Conservation (phyloP, 2,113 vertebrate genomes). For the Elaphurus davidianus region DNA sequence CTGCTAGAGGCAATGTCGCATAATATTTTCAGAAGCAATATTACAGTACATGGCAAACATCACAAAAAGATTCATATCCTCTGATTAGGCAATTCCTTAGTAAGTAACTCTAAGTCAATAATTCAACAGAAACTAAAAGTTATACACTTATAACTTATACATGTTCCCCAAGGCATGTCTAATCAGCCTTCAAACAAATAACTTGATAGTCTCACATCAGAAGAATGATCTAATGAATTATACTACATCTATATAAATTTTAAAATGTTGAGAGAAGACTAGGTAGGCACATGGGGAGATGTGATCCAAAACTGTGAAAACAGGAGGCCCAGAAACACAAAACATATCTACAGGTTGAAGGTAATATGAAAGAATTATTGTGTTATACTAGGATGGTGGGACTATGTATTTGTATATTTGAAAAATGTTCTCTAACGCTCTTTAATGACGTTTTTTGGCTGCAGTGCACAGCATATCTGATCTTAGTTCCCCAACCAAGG, state of each 20-base stretch:
- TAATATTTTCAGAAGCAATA: neutral
- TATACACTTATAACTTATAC: neutral
- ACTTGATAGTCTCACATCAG: neutral
- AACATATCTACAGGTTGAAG: neutral
- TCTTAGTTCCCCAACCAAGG: neutral
- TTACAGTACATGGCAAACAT: neutral
- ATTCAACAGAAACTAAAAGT: constrained; percentile 26
- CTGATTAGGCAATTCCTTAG: neutral
- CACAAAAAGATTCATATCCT: neutral
- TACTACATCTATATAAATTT: neutral
- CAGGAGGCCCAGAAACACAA: neutral
- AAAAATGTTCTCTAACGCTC: neutral
- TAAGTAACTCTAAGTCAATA: constrained; percentile 20
- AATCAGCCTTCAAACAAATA: neutral
- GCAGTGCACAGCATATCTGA: neutral
- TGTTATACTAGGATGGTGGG: neutral
- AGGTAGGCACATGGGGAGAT: neutral
- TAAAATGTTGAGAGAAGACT: neutral
- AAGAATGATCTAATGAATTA: neutral
- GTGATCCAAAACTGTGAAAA: neutral
- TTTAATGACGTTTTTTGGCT: neutral
- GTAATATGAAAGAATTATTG: neutral
- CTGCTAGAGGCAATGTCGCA: neutral
- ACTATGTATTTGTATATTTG: neutral
- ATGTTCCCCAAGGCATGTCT: neutral